Percentiles rank a stretch among this genome's conserved stretches.
Evolutionary conservation across 2,113 vertebrate species (phyloP).

Genomic region (Dicrurus megarhynchus): DNA sequence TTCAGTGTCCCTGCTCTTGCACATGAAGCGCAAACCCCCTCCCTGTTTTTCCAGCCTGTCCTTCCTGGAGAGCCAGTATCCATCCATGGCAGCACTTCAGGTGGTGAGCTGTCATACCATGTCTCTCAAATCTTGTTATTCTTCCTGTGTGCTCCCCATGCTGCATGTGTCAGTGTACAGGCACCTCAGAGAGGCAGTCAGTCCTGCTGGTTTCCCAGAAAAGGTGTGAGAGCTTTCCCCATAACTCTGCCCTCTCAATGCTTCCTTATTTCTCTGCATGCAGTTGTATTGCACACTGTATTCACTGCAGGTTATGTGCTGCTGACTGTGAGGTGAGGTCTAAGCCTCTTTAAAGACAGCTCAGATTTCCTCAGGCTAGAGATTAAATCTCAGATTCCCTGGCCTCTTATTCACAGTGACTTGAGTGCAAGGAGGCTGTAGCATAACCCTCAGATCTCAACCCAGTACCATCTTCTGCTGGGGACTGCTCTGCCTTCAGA

Average conservation of each 20-base stretch:
- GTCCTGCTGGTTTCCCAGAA: neutral
- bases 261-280: neutral
- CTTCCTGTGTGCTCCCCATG: neutral
- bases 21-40: neutral
- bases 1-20: neutral
- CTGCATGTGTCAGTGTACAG: neutral
- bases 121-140: neutral
- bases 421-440: neutral
- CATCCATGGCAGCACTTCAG: neutral
- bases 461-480: neutral
- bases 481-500: neutral
- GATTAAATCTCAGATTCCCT: neutral
- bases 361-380: neutral
- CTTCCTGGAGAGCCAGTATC: neutral
- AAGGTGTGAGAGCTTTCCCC: neutral
- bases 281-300: neutral
- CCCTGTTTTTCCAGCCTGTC: neutral
- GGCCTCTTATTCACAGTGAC: neutral
- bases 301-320: neutral
- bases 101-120: neutral
- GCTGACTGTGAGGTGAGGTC: neutral
- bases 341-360: neutral
- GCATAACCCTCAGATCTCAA: neutral
- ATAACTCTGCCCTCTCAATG: neutral
- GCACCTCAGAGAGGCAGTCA: neutral